Base-by-base conservation (phyloP, 2,888 invertebrate species). In the Neoascia interrupta region DNA sequence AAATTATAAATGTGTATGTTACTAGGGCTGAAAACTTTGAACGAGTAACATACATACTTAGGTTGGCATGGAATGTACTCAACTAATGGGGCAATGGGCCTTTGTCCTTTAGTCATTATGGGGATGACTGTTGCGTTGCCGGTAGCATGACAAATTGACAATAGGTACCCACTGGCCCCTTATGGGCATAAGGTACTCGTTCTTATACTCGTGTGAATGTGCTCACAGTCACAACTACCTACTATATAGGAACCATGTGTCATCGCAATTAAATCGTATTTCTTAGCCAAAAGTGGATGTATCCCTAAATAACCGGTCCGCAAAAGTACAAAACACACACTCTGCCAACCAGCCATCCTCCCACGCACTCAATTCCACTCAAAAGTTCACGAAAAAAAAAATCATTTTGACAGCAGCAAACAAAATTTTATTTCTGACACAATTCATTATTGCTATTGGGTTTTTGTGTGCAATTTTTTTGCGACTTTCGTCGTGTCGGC, bases 391-490 rank as follows among this genome's bases (percentile, higher is more conserved):
- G 8, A 37, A 36, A 26, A 43, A 45, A 13, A 16, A 34, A 0
- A 36, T 16, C 64, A 73, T 39, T 64, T 70, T 76, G 63, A 70
- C 58, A 58, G 45, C 36, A 13, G 31, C 36, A 51, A 43, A 26
- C 15, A 63, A 69, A 51, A n/a, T n/a, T 51, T 49, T 49, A 56
- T 68, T 68, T 64, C 58, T 51, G 72, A 58, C 76, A 66, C 61
- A 81, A 74, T 58, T 68, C 51, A 49, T n/a, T n/a, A n/a, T n/a
- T n/a, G 43, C 54, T 47, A 60, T 64, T 61, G 34, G 56, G 21
- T 21, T 47, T 66, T 54, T 56, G 39, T 13, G 16, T 31, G 2
- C 11, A n/a, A n/a, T 39, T 21, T 70, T 34, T 34, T 11, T 19
- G 21, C 31, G 36, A 16, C 53, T 36, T 2, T 21, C 23, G 31